Conservation (phyloP, 2,113 vertebrate species). For the Pelvicachromis taeniatus region DNA sequence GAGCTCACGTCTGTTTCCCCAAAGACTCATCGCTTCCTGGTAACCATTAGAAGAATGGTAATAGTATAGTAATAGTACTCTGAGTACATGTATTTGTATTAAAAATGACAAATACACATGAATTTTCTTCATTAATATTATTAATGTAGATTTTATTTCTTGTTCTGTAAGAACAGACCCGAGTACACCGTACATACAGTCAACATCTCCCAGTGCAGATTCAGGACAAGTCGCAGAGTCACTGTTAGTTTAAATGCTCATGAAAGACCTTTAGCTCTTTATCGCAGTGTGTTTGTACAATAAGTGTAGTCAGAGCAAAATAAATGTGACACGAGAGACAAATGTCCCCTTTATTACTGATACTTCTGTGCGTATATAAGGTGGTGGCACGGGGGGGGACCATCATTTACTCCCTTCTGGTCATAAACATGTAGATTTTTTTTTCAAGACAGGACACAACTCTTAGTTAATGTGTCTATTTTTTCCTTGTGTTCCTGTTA, state of each 20-base stretch:
- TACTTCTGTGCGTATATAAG: not conserved
- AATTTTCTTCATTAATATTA: not conserved
- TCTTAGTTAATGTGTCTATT: not conserved
- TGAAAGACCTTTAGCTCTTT: not conserved
- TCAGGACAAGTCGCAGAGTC: not conserved
- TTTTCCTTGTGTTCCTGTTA: accelerated
- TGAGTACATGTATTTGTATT: not conserved
- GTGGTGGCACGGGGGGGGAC: not conserved
- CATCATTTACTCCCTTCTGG: not conserved
- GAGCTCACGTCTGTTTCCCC: not conserved
- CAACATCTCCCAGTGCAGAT: not conserved
- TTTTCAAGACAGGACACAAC: not conserved
- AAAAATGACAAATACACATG: not conserved
- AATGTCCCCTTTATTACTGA: not conserved
- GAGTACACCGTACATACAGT: not conserved
- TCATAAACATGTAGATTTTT: not conserved
- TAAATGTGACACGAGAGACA: not conserved
- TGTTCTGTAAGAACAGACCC: not conserved
- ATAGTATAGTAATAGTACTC: not conserved
- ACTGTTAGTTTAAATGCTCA: not conserved
- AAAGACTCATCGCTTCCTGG: not conserved
- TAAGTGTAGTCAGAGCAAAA: not conserved
- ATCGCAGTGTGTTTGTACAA: not conserved
- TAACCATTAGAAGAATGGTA: not conserved
- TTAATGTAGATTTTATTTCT: not conserved